Evolutionary conservation across 1,140 invertebrate genomes (phyloP).

Genomic region (Pseudomyrmex cubaensis): DNA sequence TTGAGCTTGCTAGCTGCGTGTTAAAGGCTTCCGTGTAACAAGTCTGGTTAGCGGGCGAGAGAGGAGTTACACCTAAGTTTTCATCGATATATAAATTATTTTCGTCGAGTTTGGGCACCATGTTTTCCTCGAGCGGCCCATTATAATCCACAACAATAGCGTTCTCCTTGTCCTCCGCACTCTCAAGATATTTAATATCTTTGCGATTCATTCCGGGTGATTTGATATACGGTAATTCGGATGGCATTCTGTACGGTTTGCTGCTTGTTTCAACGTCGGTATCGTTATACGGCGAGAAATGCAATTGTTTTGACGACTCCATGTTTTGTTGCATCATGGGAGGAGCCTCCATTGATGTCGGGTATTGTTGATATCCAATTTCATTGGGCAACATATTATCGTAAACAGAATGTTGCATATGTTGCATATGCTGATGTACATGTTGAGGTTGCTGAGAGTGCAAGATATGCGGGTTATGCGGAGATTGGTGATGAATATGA

Average conservation of each 20-base stretch:
- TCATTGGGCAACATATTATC: constrained; percentile 69
- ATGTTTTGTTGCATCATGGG: constrained; percentile 65
- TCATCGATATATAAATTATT: constrained; percentile 79
- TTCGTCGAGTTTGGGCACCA: constrained; percentile 69
- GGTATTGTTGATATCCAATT: constrained; percentile 75
- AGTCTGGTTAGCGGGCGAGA: constrained; percentile 76
- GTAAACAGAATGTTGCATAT: constrained; percentile 74
- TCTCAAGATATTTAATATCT: constrained; percentile 81
- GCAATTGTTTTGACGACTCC: constrained; percentile 75
- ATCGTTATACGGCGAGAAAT: constrained; percentile 73
- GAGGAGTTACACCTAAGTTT: constrained; percentile 78
- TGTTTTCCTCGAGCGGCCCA: constrained; percentile 72
- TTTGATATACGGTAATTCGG: constrained; percentile 81
- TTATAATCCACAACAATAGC: constrained; percentile 78
- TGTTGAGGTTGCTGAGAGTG: constrained; percentile 70
- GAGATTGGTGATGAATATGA: constrained; percentile 67
- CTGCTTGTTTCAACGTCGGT: constrained; percentile 65
- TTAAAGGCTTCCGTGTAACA: constrained; percentile 80
- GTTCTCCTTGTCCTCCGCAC: constrained; percentile 82
- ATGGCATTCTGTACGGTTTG: constrained; percentile 80
- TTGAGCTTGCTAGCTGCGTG: constrained; percentile 76
- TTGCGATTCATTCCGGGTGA: constrained; percentile 82
- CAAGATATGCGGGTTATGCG: constrained; percentile 68
- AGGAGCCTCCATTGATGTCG: constrained; percentile 69
- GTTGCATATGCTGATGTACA: constrained; percentile 66